Evolutionary conservation across 2,888 invertebrate genomes (phyloP).

Genomic region (Silvanus unidentatus): DNA sequence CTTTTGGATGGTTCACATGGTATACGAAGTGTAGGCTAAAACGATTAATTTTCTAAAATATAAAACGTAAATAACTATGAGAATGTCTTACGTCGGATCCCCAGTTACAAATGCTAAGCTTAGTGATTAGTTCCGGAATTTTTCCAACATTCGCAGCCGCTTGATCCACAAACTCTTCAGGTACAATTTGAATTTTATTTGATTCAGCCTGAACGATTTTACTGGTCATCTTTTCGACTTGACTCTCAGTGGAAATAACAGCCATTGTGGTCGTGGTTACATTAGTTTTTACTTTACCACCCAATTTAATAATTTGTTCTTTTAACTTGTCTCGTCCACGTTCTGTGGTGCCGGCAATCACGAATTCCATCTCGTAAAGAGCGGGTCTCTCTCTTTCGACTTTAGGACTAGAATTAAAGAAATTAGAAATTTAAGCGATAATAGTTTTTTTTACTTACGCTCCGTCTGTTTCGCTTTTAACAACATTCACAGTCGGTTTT

Average conservation of each 20-base stretch:
- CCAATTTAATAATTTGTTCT: conserved; percentile 63
- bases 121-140: conserved; percentile 60
- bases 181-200: conserved; percentile 73
- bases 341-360: conserved; percentile 54
- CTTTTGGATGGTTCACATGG: conserved; percentile 30
- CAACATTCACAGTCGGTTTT: conserved; percentile 46
- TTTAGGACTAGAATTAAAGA: conserved; percentile 51
- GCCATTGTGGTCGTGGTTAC: conserved; percentile 63
- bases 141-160: conserved; percentile 57
- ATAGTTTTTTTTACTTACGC: conserved; percentile 22
- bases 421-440: too few species aligned
- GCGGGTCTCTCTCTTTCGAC: conserved; percentile 61
- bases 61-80: neutral
- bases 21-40: conserved; percentile 38
- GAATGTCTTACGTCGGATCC: conserved; percentile 67
- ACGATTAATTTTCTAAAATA: conserved; percentile 5
- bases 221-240: conserved; percentile 61
- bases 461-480: conserved; percentile 45
- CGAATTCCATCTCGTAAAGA: conserved; percentile 73
- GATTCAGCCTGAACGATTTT: conserved; percentile 62
- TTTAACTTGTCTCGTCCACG: conserved; percentile 59
- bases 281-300: conserved; percentile 66
- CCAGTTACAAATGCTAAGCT: conserved; percentile 76
- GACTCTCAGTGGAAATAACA: conserved; percentile 64
- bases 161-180: conserved; percentile 67